Conservation (phyloP, 1,140 invertebrate species). For the Agrypnia vestita region DNA sequence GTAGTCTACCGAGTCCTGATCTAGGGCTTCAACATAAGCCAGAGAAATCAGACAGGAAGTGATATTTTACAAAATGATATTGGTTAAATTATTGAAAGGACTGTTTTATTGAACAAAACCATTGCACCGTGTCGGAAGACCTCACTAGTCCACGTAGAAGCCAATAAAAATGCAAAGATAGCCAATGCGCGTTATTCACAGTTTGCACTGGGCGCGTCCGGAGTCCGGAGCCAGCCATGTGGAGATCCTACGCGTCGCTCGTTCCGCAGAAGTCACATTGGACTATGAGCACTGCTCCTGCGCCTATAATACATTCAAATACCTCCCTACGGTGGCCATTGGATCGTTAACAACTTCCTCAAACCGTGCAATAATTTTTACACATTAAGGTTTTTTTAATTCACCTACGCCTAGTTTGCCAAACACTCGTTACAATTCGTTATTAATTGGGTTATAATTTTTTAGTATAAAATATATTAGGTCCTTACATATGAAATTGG, state of each 20-base stretch:
- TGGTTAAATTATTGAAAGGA: too few relatives aligned
- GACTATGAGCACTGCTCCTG: neutral
- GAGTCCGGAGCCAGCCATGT: slow-evolving; percentile 11
- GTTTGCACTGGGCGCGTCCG: slow-evolving; percentile 10
- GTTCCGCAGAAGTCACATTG: slow-evolving; percentile 11
- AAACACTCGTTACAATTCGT: too few relatives aligned
- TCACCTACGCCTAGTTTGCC: too few relatives aligned
- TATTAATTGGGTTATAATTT: too few relatives aligned
- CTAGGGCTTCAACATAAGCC: too few relatives aligned
- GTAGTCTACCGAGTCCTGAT: too few relatives aligned
- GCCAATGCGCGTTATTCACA: neutral
- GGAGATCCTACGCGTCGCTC: slow-evolving; percentile 8
- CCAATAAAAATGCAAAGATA: slow-evolving; percentile 25
- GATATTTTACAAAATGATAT: too few relatives aligned
- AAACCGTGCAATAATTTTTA: neutral
- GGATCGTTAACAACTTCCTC: neutral
- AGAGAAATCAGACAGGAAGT: too few relatives aligned
- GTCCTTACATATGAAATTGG: too few relatives aligned
- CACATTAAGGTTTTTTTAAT: too few relatives aligned
- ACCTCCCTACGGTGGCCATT: slow-evolving; percentile 3
- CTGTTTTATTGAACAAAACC: too few relatives aligned
- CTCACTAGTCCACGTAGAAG: neutral
- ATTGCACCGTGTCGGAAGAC: neutral
- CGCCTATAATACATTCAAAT: slow-evolving; percentile 17
- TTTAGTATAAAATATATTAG: too few relatives aligned